Evolutionary conservation across 2,113 vertebrate genomes (phyloP).

Genomic region (Oxyruncus cristatus): DNA sequence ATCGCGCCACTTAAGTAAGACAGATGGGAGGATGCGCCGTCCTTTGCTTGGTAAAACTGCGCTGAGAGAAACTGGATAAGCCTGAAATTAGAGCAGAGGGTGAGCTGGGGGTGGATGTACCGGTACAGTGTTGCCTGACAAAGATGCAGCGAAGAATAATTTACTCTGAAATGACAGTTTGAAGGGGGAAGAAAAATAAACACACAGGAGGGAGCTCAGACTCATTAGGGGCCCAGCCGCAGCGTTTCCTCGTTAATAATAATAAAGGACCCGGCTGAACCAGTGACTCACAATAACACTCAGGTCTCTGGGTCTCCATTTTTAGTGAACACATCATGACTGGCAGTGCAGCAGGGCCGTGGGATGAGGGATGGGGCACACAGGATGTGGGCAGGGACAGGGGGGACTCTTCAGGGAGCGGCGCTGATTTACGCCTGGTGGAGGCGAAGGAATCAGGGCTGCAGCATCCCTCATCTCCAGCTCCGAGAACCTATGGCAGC

Average conservation of each 20-base stretch:
- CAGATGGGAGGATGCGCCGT: constrained; percentile 69
- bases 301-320: neutral
- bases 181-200: constrained; percentile 68
- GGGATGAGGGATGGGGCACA: constrained; percentile 9
- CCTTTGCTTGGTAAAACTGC: constrained; percentile 63
- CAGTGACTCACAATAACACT: neutral
- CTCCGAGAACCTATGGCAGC: neutral
- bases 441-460: neutral
- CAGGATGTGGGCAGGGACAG: neutral
- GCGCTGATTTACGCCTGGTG: neutral
- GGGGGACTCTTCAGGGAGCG: neutral
- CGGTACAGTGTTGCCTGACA: constrained; percentile 62
- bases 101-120: constrained; percentile 43
- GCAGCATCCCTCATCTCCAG: neutral
- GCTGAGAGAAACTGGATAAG: constrained; percentile 70
- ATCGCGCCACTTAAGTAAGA: constrained; percentile 74
- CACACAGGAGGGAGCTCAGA: constrained; percentile 64
- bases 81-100: constrained; percentile 53
- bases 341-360: neutral
- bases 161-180: constrained; percentile 66
- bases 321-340: neutral
- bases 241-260: constrained; percentile 69
- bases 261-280: constrained; percentile 29
- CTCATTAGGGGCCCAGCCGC: constrained; percentile 72
- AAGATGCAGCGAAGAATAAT: constrained; percentile 65